Evolutionary conservation across 1,140 invertebrate species (phyloP).

Genomic region (Aphelenchoides besseyi): DNA sequence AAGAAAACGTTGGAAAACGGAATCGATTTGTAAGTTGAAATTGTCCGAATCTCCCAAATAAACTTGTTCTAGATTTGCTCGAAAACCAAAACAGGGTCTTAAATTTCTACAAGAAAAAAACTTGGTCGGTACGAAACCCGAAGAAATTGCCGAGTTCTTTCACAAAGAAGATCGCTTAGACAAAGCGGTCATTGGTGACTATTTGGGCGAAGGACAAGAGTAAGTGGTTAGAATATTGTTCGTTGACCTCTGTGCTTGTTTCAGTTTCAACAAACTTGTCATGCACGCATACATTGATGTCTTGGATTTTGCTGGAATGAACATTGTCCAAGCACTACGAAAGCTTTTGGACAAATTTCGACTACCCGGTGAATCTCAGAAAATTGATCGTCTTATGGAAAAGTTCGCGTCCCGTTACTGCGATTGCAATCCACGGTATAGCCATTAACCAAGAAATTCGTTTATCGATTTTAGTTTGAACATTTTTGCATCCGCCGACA

Average conservation of each 20-base stretch:
- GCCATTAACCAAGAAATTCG: constrained; percentile 21
- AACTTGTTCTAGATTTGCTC: constrained; percentile 73
- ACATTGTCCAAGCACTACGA: constrained; percentile 86
- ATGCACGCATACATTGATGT: constrained; percentile 98
- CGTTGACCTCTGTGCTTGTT: constrained; percentile 24
- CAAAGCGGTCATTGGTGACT: constrained; percentile 92
- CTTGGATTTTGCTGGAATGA: constrained; percentile 87
- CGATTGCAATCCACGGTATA: constrained; percentile 87
- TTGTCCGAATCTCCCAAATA: background rate
- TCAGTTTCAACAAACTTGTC: constrained; percentile 68
- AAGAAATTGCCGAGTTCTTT: constrained; percentile 89
- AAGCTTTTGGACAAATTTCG: constrained; percentile 92
- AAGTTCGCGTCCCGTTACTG: constrained; percentile 98
- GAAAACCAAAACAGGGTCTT: constrained; percentile 88
- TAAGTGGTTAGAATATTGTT: constrained; percentile 54
- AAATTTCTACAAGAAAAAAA: constrained; percentile 87
- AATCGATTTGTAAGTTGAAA: constrained; percentile 72
- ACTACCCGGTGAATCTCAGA: constrained; percentile 96
- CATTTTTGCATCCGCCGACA: constrained; percentile 93
- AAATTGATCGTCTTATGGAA: constrained; percentile 98
- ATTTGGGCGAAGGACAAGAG: constrained; percentile 77
- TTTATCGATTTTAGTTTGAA: constrained; percentile 71
- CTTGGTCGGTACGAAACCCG: constrained; percentile 75
- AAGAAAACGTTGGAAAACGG: constrained; percentile 87
- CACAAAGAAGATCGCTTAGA: constrained; percentile 89